Evolutionary conservation across 2,797 vertebrate genomes (phyloP).

Genomic region (Melanotaenia trifasciata): DNA sequence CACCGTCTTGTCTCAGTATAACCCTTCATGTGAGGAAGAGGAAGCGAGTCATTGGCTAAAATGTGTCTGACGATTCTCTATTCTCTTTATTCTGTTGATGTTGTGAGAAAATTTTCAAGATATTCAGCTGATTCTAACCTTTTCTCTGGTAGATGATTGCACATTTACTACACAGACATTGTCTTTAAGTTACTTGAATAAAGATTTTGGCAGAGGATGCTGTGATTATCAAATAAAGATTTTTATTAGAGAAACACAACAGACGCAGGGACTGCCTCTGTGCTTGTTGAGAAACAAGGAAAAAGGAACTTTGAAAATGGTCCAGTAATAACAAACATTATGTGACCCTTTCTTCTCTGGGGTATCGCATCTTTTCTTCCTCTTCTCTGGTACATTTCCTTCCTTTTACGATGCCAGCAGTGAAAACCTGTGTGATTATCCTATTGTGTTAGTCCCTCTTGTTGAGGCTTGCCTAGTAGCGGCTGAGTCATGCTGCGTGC

Average conservation of each 20-base stretch:
- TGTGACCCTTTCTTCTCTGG: conserved; percentile 9
- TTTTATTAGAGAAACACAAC: background rate
- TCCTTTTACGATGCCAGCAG: conserved; percentile 10
- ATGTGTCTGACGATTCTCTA: background rate
- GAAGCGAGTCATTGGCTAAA: background rate
- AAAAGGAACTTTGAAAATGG: conserved; percentile 22
- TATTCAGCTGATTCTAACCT: background rate
- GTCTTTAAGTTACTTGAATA: background rate
- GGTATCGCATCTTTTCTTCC: conserved; percentile 6
- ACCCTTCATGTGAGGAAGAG: background rate
- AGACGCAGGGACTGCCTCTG: background rate
- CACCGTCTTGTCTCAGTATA: background rate
- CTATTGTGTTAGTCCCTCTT: conserved; percentile 3
- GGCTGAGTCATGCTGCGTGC: conserved; percentile 47
- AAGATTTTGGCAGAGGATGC: background rate
- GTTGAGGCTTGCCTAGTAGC: conserved; percentile 50
- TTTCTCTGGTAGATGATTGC: background rate
- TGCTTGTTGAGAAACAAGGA: background rate
- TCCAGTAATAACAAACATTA: conserved; percentile 5
- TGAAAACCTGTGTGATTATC: conserved; percentile 28
- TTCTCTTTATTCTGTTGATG: background rate
- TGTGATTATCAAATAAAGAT: background rate
- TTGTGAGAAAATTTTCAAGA: background rate
- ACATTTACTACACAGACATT: background rate
- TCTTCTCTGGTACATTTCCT: conserved; percentile 29